Conservation (phyloP, 2,113 vertebrate genomes). For the Peucedramus taeniatus region DNA sequence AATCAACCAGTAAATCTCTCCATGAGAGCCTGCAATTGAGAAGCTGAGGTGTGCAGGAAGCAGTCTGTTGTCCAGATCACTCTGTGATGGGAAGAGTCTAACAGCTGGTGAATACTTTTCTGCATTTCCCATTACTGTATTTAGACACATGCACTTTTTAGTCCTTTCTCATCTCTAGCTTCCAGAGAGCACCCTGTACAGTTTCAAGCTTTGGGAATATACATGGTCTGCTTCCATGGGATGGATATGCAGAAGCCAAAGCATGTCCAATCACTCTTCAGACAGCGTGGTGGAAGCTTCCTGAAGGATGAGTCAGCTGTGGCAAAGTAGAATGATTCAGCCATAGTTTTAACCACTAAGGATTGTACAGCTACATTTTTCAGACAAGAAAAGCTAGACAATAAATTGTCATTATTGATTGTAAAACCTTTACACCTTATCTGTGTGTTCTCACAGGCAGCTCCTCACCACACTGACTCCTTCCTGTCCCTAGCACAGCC, state of each 20-base stretch:
- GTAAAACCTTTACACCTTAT: no score
- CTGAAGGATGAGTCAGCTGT: neutral
- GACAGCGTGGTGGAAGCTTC: neutral
- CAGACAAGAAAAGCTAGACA: constrained; percentile 34
- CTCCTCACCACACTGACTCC: no score
- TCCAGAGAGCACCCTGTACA: neutral
- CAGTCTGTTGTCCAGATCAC: neutral
- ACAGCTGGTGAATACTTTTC: neutral
- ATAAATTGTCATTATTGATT: no score
- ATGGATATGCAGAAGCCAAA: neutral
- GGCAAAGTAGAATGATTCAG: constrained; percentile 7
- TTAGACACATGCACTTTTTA: neutral
- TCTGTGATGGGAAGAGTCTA: neutral
- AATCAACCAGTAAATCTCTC: neutral
- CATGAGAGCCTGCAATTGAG: neutral
- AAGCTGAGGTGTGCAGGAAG: neutral
- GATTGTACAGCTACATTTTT: neutral
- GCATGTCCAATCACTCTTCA: neutral
- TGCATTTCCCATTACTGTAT: neutral
- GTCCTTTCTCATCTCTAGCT: neutral
- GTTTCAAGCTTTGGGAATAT: neutral
- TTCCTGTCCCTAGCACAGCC: no score
- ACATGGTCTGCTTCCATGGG: neutral
- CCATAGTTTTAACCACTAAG: neutral
- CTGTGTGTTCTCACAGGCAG: no score